Evolutionary conservation across 2,113 vertebrate genomes (phyloP), one percentile per base, ranked within the genome.

Genomic region (Gyps fulvus): DNA sequence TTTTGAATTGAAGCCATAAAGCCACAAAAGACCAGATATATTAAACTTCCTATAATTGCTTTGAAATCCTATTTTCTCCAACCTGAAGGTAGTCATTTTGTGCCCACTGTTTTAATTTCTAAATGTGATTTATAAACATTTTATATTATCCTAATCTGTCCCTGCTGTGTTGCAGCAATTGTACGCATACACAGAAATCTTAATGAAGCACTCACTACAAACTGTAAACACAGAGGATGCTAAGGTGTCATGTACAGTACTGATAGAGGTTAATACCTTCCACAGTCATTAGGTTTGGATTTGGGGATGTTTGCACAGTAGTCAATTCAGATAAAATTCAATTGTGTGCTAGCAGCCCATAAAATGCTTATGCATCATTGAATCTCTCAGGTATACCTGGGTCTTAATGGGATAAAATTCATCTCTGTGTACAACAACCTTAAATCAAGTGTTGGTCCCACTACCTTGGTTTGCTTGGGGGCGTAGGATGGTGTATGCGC

Each of bases 61-160:
- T 92, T 83, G 40, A 96, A 95, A 93, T 83, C 55, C 76, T 92
- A 89, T 94, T 92, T 97, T 93, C 77, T 84, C 61, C 20, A 90
- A 69, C 49, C 36, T 86, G 86, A 91, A 95, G 59, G 47, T 9
- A 94, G 57, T 29, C 10, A 61, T 69, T 94, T 93, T 93, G 27
- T 83, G 11, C 38, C 36, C 71, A 81, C 43, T 54, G 36, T 85
- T 97, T 90, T 70, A 97, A 93, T 91, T 96, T 70, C 69, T 90
- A 86, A 86, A 88, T 88, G 57, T 50, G 72, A 98, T 90, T 89
- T 95, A 95, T 77, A 87, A 95, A 69, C 45, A 36, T 65, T 85
- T 94, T 77, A 45, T 90, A 52, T 87, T 94, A 77, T 38, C 77
- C 63, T 92, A 95, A 91, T 94, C 80, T 90, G 32, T 74, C 83